These are phyloP conservation scores for Condylura cristata DNA, from an alignment of 2,113 vertebrate species.

Conservation along the genomic window DNA sequence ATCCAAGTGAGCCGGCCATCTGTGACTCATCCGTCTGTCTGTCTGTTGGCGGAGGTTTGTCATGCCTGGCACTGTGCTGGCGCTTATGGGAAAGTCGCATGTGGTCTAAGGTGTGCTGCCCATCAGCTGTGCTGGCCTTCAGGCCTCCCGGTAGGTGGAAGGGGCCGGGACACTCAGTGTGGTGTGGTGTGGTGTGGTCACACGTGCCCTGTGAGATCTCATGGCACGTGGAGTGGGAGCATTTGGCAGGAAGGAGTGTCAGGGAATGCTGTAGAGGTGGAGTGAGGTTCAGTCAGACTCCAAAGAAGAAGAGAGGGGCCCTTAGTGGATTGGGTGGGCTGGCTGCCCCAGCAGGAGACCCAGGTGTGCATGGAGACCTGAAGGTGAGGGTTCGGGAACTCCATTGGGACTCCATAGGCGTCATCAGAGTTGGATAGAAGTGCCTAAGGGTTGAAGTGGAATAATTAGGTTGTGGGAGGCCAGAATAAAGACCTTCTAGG, in stretches of 20 bases:
- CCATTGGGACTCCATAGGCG: background rate
- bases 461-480: background rate
- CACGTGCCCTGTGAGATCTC: background rate
- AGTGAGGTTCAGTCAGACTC: background rate
- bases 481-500: background rate
- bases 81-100: background rate
- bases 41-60: background rate
- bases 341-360: background rate
- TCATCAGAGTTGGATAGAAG: background rate
- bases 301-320: background rate
- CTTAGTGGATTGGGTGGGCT: fast-evolving
- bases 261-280: fast-evolving
- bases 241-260: background rate
- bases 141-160: background rate
- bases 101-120: background rate
- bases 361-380: background rate
- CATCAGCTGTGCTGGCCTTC: background rate
- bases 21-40: background rate
- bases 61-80: background rate
- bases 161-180: background rate
- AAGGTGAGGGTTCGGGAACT: background rate
- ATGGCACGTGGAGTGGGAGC: background rate
- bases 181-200: no score
- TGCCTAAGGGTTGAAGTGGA: background rate
- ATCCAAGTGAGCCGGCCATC: background rate